Evolutionary conservation across 2,797 vertebrate genomes (phyloP), one percentile per base, ranked within the genome.

Genomic region (Mionectes olivaceus): DNA sequence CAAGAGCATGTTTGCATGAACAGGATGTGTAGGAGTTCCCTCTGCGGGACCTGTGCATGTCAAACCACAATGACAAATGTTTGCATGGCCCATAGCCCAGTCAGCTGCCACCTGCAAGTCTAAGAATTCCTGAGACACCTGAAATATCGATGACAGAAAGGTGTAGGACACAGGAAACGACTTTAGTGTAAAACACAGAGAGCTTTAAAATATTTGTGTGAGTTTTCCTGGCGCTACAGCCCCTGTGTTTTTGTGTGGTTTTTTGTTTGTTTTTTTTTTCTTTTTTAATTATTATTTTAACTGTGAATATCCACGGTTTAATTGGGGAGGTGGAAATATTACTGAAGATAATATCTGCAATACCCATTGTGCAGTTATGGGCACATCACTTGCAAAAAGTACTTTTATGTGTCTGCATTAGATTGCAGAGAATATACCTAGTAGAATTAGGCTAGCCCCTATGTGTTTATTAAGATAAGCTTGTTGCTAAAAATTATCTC

Each of bases 381-480:
- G 13, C 44, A 69, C 55, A 76, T 73, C 23, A 63, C n/a, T 93
- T 87, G 75, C 50, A 75, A 24, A 65, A 91, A 81, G 65, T 73
- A 75, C 47, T 87, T 79, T 55, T 87, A 14, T 73, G 44, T 74
- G 15, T 43, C 67, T 89, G 35, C 63, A 76, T 76, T 95, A 64
- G 79, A 56, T 92, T 91, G 70, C 52, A 76, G 77, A 91, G 50
- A 75, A 55, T 28, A 27, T n/a, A 47, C 37, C 83, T 82, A 0
- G 0, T 13, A 87, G 77, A 94, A 76, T 92, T 82, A 90, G 70
- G 28, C 27, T 63, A 61, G 63, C 33, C 59, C 55, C 79, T 95
- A 44, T 2, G 4, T 90, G 90, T 93, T 95, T 95, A 67, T 94
- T 93, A 90, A 91, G 83, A 88, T 82, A 95, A 90, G 43, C 47